Base-by-base conservation (phyloP, 2,113 vertebrate genomes). In the Cettia cetti region DNA sequence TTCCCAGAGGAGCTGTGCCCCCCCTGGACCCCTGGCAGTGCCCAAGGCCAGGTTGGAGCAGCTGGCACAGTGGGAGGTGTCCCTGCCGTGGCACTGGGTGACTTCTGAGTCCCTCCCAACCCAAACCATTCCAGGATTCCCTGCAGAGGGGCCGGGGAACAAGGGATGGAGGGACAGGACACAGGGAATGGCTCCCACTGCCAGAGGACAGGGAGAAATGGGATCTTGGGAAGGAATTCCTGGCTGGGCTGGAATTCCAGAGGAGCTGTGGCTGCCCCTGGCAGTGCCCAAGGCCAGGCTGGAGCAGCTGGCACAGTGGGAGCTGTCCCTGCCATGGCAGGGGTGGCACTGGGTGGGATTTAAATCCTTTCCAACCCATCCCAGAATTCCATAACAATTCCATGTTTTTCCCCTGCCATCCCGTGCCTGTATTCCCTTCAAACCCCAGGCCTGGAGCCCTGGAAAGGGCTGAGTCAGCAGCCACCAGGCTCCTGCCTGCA, bases 381-480 rank as follows among this genome's bases (percentile, higher is more conserved):
- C 44, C 83, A 8, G 0, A 4, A 30, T 45, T 17, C 71, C 27
- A 9, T 0, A 13, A 24, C 17, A 30, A 61, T 53, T 13, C 64
- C n/a, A 22, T 10, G 11, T 2, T 45, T 35, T 66, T 66, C 33
- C 47, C 70, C 21, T 3, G 3, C 20, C 16, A 45, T 8, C 69
- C 39, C 30, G 1, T 10, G 21, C 28, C 42, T 23, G 5, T 52
- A 9, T 3, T 71, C 39, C 86, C 74, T 63, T 33, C 49, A 3
- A 39, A n/a, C 6, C 14, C 68, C 26, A 4, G 74, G 31, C 15
- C 4, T 4, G 33, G 27, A 82, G 50, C 4, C 17, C 57, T 69
- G 79, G 13, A 28, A 86, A 92, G 86, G 50, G 59, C 92, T 90
- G 94, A 95, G 71, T 86, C 95, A 95, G 92, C 88, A 88, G 50